These are phyloP conservation scores for Odocoileus hemionus DNA, from an alignment of 2,113 vertebrate species.

Conservation along the genomic window DNA sequence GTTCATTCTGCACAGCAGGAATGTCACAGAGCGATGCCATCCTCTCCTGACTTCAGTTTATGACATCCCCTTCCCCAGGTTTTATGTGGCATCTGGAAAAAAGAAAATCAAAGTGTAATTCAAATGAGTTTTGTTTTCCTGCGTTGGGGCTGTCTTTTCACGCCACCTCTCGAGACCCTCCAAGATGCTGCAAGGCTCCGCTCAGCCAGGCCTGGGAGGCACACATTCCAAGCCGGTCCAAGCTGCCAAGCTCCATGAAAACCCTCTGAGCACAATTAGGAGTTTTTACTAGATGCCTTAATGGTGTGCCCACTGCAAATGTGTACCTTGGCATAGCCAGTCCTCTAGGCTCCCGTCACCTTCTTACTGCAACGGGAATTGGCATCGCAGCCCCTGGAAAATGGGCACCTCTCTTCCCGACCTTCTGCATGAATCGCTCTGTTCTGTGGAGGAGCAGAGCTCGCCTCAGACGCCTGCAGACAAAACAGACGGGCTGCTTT, in stretches of 20 bases:
- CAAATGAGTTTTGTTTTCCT: background rate
- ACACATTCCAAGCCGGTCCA: background rate
- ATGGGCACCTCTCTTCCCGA: conserved; percentile 43
- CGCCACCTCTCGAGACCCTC: background rate
- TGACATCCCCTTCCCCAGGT: background rate
- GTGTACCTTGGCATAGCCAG: conserved; percentile 56
- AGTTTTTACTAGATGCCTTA: conserved; percentile 52
- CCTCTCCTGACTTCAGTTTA: background rate
- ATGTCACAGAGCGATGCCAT: background rate
- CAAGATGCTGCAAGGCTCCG: rapidly evolving
- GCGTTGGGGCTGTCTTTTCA: background rate
- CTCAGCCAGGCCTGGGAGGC: background rate
- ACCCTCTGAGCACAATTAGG: conserved; percentile 31
- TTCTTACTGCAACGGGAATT: conserved; percentile 56
- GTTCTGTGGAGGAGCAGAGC: conserved; percentile 10
- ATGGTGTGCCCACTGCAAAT: conserved; percentile 52
- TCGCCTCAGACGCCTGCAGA: conserved; percentile 39
- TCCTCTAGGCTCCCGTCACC: conserved; percentile 52
- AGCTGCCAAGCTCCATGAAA: background rate
- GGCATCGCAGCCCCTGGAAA: conserved; percentile 58
- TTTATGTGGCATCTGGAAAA: background rate
- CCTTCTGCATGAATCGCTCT: conserved; percentile 48
- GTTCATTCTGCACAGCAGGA: background rate
- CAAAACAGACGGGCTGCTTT: conserved; percentile 27
- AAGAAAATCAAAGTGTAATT: background rate